Evolutionary conservation across 2,888 invertebrate species (phyloP).

Genomic region (Tortricodes alternella): DNA sequence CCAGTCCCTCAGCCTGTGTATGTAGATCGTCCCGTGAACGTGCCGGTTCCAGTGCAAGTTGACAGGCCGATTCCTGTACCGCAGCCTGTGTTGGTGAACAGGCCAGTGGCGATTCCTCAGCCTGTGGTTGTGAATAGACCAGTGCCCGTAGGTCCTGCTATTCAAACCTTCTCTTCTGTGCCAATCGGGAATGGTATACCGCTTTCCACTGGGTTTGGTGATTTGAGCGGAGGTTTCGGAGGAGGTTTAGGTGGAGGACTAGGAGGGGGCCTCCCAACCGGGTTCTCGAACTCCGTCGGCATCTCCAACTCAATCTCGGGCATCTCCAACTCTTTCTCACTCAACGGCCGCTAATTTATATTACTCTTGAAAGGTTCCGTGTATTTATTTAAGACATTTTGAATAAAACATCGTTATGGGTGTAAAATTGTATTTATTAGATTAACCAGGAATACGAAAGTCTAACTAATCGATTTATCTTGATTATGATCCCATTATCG

Average conservation of each 20-base stretch:
- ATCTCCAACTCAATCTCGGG: slow-evolving; percentile 25
- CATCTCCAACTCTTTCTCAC: slow-evolving; percentile 22
- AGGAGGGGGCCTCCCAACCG: slow-evolving; percentile 35
- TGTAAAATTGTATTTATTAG: slow-evolving; percentile 19
- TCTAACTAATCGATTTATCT: background rate
- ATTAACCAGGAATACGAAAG: background rate
- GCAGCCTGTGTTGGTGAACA: slow-evolving; percentile 50
- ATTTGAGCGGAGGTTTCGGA: slow-evolving; percentile 18
- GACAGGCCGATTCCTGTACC: slow-evolving; percentile 73
- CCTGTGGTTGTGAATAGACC: slow-evolving; percentile 58
- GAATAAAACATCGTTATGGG: slow-evolving; percentile 29
- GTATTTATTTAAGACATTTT: slow-evolving; percentile 26
- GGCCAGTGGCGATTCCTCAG: slow-evolving; percentile 64
- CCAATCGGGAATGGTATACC: slow-evolving; percentile 15
- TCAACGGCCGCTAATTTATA: slow-evolving; percentile 26
- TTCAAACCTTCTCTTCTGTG: slow-evolving; percentile 34
- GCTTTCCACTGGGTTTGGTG: slow-evolving; percentile 18
- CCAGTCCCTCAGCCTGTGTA: slow-evolving; percentile 79
- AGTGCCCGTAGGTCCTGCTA: slow-evolving; percentile 47
- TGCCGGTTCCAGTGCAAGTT: slow-evolving; percentile 83
- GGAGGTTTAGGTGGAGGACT: slow-evolving; percentile 23
- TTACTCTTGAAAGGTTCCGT: background rate
- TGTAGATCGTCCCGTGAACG: slow-evolving; percentile 81
- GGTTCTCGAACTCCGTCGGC: slow-evolving; percentile 24
- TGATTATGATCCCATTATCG: background rate